Evolutionary conservation across 2,113 vertebrate genomes (phyloP).

Genomic region (Calonectris borealis): DNA sequence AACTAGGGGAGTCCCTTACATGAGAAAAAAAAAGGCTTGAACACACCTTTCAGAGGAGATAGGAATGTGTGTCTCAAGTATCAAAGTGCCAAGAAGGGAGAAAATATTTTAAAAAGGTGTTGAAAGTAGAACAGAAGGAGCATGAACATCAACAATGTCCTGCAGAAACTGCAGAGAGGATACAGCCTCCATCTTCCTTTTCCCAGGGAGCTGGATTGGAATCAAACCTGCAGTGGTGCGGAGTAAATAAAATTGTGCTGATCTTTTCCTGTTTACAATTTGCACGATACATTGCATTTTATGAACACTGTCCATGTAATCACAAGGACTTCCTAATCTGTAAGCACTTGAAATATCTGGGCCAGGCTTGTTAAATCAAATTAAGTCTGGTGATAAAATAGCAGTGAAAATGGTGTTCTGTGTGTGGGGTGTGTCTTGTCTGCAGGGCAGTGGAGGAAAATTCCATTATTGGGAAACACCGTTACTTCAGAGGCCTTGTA

Average conservation of each 20-base stretch:
- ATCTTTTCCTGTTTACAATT: conserved; percentile 17
- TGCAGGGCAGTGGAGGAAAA: not conserved
- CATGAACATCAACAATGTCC: not conserved
- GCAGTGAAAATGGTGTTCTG: not conserved
- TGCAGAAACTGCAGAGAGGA: not conserved
- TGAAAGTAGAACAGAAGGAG: not conserved
- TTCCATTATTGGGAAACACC: not conserved
- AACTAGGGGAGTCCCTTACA: not conserved
- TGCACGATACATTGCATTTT: not conserved
- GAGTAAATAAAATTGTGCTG: not conserved
- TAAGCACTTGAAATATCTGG: not conserved
- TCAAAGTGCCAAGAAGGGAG: not conserved
- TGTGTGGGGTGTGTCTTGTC: not conserved
- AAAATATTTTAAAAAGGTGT: not conserved
- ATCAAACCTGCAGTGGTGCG: not conserved
- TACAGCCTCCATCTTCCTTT: not conserved
- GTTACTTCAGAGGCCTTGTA: not conserved
- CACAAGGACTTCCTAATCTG: not conserved
- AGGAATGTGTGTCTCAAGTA: not conserved
- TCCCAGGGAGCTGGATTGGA: not conserved
- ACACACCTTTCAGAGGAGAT: not conserved
- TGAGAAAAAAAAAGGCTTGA: accelerated
- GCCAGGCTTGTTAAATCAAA: not conserved
- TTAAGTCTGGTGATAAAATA: not conserved
- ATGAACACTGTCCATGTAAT: not conserved